A percentile compares a stretch with the other conserved stretches of the same genome.
Evolutionary conservation across 1,140 invertebrate genomes (phyloP).

Genomic region (Sycobia sp.): DNA sequence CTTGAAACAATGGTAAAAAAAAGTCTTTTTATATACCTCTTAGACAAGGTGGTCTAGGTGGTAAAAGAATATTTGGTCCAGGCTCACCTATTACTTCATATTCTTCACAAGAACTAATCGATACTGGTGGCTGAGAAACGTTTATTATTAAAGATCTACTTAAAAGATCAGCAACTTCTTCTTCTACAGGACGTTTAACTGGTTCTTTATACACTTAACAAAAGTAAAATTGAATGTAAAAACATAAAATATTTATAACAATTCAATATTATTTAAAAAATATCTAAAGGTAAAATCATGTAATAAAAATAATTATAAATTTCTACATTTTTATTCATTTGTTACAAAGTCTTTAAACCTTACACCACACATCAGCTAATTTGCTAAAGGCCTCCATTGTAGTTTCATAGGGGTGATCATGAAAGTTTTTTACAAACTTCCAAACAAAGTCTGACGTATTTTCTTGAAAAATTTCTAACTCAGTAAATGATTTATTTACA

Average conservation of each 20-base stretch:
- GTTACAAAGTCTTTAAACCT: constrained; percentile 33
- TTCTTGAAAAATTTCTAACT: constrained; percentile 80
- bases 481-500: constrained; percentile 81
- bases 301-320: too few relatives aligned
- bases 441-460: constrained; percentile 69
- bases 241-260: too few relatives aligned
- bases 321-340: not conserved
- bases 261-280: too few relatives aligned
- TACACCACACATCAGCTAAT: constrained; percentile 72
- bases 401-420: constrained; percentile 78
- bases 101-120: constrained; percentile 63
- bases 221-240: not conserved
- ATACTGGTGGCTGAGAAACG: constrained; percentile 52
- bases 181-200: constrained; percentile 59
- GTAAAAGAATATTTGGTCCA: constrained; percentile 60
- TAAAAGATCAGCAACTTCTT: constrained; percentile 66
- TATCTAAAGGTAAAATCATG: too few relatives aligned
- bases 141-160: constrained; percentile 62
- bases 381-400: constrained; percentile 84
- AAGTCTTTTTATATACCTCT: constrained; percentile 44
- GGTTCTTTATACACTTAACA: constrained; percentile 65
- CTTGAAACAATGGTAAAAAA: constrained; percentile 6
- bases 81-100: constrained; percentile 72
- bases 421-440: constrained; percentile 74
- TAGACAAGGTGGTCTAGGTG: constrained; percentile 62